A percentile compares a stretch with the other conserved stretches of the same genome.
Evolutionary conservation across 2,888 invertebrate genomes (phyloP).

Genomic region (Calameuta filiformis): DNA sequence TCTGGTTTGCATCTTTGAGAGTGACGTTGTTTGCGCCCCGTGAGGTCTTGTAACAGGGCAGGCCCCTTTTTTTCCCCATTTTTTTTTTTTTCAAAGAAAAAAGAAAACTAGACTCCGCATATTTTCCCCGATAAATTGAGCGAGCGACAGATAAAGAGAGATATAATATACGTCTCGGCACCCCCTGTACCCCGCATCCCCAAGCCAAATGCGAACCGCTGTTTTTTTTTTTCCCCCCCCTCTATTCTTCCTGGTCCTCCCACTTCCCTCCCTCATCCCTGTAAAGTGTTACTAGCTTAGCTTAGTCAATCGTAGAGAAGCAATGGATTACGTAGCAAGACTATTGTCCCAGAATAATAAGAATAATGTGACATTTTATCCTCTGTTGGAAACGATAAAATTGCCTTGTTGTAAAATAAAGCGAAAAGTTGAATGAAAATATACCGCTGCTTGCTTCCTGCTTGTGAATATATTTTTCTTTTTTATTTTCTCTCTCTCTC

Average conservation of each 20-base stretch:
- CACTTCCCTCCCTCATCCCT: slow-evolving; percentile 26
- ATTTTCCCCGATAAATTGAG: neutral
- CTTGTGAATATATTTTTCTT: slow-evolving; percentile 48
- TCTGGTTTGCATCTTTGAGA: slow-evolving; percentile 56
- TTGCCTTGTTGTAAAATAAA: slow-evolving; percentile 63
- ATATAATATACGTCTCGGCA: neutral
- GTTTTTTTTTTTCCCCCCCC: slow-evolving; percentile 26
- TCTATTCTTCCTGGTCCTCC: slow-evolving; percentile 22
- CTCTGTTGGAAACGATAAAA: slow-evolving; percentile 60
- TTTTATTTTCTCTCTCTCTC: neutral
- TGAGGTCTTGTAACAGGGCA: slow-evolving; percentile 59
- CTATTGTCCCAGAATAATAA: slow-evolving; percentile 50
- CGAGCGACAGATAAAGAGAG: neutral
- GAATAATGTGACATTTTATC: slow-evolving; percentile 60
- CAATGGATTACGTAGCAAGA: slow-evolving; percentile 55
- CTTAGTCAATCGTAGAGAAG: slow-evolving; percentile 53
- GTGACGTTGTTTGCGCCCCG: slow-evolving; percentile 54
- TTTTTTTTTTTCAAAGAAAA: neutral
- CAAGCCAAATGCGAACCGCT: neutral
- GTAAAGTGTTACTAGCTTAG: slow-evolving; percentile 59
- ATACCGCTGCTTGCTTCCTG: slow-evolving; percentile 58
- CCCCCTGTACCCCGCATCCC: neutral
- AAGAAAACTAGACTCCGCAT: neutral
- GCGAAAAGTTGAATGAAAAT: slow-evolving; percentile 56
- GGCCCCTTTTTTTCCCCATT: slow-evolving; percentile 53